Evolutionary conservation across 1,140 invertebrate genomes (phyloP).

Genomic region (Drosophila ohnishii): DNA sequence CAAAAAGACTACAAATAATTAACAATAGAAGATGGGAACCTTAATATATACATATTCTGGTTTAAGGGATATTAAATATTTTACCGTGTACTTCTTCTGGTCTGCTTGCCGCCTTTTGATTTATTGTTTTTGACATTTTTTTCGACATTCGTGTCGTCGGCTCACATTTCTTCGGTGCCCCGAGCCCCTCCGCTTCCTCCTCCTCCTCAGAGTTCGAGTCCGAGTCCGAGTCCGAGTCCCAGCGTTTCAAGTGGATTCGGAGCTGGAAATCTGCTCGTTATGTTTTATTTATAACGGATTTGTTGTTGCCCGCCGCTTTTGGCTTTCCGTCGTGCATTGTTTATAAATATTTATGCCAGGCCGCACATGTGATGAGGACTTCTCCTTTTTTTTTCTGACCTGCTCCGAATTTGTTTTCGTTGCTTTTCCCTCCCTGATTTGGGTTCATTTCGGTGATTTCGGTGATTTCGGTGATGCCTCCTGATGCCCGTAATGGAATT

Average conservation of each 20-base stretch:
- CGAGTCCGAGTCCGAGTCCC: constrained; percentile 22
- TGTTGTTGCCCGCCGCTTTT: constrained; percentile 51
- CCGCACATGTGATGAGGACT: constrained; percentile 18
- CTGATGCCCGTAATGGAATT: constrained; percentile 57
- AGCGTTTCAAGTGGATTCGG: constrained; percentile 64
- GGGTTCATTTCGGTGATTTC: constrained; percentile 51
- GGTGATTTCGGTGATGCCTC: constrained; percentile 17
- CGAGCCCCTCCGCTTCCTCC: neutral
- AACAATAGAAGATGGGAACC: neutral
- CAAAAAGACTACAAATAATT: neutral
- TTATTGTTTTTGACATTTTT: constrained; percentile 77
- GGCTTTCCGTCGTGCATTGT: constrained; percentile 53
- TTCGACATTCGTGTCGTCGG: constrained; percentile 41
- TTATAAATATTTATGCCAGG: constrained; percentile 73
- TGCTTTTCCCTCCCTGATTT: constrained; percentile 26
- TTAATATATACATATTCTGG: constrained; percentile 5
- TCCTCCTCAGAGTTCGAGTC: constrained; percentile 9
- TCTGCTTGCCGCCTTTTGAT: constrained; percentile 56
- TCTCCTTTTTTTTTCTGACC: constrained; percentile 41
- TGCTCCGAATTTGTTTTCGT: constrained; percentile 28
- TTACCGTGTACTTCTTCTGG: constrained; percentile 21
- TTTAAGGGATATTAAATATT: neutral
- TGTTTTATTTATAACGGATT: constrained; percentile 81
- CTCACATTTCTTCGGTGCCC: constrained; percentile 48
- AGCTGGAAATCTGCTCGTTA: constrained; percentile 60